Evolutionary conservation across 2,797 vertebrate species (phyloP).

Genomic region (Enteromius mattozi): DNA sequence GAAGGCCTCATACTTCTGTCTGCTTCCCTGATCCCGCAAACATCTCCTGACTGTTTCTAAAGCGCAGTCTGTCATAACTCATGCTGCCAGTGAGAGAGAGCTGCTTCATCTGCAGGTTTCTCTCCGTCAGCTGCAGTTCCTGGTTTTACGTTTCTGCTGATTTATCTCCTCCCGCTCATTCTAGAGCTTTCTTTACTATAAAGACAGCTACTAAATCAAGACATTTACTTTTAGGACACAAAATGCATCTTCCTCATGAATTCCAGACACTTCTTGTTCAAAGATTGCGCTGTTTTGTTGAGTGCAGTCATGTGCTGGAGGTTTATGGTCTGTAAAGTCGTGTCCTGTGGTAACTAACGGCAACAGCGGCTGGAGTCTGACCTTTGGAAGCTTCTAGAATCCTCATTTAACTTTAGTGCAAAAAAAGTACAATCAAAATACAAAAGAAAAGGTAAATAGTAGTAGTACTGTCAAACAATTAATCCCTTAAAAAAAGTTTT

Average conservation of each 20-base stretch:
- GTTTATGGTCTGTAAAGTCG: background rate
- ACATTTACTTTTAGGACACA: background rate
- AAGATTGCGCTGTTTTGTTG: background rate
- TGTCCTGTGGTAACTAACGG: background rate
- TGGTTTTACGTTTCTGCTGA: conserved; percentile 17
- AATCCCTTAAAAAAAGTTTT: no score
- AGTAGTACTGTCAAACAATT: no score
- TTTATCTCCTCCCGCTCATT: conserved; percentile 29
- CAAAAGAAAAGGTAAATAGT: background rate
- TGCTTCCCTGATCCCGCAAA: background rate
- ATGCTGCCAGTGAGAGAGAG: background rate
- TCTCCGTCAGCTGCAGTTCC: conserved; percentile 11
- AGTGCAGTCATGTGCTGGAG: background rate
- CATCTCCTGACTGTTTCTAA: background rate
- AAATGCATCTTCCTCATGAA: no score
- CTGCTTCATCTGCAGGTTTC: background rate
- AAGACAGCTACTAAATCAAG: conserved; percentile 18
- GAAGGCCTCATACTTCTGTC: background rate
- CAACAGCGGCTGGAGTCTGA: background rate
- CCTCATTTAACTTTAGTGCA: background rate
- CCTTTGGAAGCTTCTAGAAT: background rate
- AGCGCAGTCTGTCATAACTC: conserved; percentile 7
- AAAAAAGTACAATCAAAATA: background rate
- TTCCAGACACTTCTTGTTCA: background rate
- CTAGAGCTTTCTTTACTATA: conserved; percentile 20